phyloP scores from a whole-genome alignment of 2,113 vertebrate genomes.

The Cavia porcellus region DNA sequence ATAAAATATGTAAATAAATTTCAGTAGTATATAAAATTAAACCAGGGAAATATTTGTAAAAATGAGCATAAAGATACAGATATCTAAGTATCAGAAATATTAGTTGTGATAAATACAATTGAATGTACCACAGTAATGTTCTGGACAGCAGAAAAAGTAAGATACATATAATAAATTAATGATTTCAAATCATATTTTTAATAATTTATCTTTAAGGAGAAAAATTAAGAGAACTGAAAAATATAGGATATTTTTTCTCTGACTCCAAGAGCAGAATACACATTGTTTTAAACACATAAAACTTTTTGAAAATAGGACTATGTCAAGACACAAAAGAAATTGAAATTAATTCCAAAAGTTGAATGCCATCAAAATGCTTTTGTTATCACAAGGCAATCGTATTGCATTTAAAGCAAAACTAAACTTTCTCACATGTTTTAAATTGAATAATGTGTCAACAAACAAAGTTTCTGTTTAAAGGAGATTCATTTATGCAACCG shows the following conservation, averaged over 20 bases:
- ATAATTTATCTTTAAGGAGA: neutral
- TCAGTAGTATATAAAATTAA: constrained; percentile 1
- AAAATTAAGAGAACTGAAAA: neutral
- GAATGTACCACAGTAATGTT: neutral
- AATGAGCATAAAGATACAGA: neutral
- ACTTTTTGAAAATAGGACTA: neutral
- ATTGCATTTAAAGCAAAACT: neutral
- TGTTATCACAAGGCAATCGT: neutral
- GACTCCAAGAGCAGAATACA: neutral
- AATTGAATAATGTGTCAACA: neutral
- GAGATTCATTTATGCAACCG: neutral
- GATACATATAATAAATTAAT: neutral
- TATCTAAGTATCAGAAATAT: neutral
- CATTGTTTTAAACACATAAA: neutral
- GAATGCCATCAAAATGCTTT: neutral
- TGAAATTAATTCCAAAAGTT: neutral
- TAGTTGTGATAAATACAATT: neutral
- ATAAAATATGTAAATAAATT: neutral
- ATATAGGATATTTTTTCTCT: neutral
- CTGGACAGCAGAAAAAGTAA: neutral
- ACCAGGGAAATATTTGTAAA: neutral
- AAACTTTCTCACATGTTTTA: neutral
- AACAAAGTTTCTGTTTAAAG: neutral
- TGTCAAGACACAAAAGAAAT: neutral
- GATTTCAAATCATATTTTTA: neutral